Evolutionary conservation across 2,797 vertebrate genomes (phyloP).

Genomic region (Kryptopterus vitreolus): DNA sequence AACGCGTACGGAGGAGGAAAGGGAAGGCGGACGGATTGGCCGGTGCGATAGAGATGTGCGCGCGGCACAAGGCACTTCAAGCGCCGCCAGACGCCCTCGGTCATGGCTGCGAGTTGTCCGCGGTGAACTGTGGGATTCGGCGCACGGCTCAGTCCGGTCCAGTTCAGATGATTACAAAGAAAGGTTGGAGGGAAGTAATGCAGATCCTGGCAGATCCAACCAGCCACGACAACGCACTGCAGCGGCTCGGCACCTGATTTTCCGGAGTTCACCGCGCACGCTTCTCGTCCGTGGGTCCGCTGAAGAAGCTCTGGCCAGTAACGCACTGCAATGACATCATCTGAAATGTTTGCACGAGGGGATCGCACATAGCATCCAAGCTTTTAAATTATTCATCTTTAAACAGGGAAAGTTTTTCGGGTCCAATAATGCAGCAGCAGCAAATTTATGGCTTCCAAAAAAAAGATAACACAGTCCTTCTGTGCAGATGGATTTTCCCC

Average conservation of each 20-base stretch:
- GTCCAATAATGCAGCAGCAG: conserved; percentile 48
- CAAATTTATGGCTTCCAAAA: conserved; percentile 3
- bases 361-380: conserved; percentile 72
- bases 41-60: conserved; percentile 58
- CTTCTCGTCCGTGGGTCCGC: conserved; percentile 66
- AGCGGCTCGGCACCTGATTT: conserved; percentile 80
- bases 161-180: conserved; percentile 63
- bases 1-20: background rate
- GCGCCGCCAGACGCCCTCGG: conserved; percentile 55
- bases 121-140: conserved; percentile 56
- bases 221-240: conserved; percentile 65
- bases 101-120: conserved; percentile 71
- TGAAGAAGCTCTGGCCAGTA: conserved; percentile 68
- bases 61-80: conserved; percentile 68
- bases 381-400: conserved; percentile 75
- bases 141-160: conserved; percentile 66
- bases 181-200: conserved; percentile 68
- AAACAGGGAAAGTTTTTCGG: conserved; percentile 73
- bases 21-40: conserved; percentile 37
- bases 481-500: conserved; percentile 21
- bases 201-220: conserved; percentile 72
- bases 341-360: conserved; percentile 71
- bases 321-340: conserved; percentile 79
- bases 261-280: conserved; percentile 70
- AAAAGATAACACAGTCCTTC: conserved; percentile 16